Evolutionary conservation across 2,888 invertebrate species (phyloP), one percentile per base, ranked within the genome.

Genomic region (Sinotaia quadrata): DNA sequence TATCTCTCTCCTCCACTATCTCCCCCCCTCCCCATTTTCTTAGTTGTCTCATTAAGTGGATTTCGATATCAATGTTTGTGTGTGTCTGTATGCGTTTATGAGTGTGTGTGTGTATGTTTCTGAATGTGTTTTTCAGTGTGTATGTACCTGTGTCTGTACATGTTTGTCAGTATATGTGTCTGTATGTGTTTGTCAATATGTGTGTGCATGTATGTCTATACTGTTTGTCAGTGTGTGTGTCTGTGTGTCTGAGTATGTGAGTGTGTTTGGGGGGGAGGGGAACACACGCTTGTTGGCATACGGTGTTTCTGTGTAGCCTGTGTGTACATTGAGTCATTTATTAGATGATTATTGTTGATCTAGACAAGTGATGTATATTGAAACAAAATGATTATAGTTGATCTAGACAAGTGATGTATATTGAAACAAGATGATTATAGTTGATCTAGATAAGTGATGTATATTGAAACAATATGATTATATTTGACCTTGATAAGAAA

Each of bases 171-270:
- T n/a, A n/a, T n/a, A n/a, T n/a, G n/a, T n/a, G n/a, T 44, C 18
- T 44, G 21, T 44, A 44, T 44, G 21, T 44, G 21, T 44, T n/a
- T 44, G 21, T 44, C 18, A n/a, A 44, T 44, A 44, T 44, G 21
- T 44, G 21, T 44, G 21, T 44, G 21, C 21, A 44, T 44, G 21
- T 44, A 44, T 44, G 21, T 44, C 18, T 44, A 44, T 21, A 10
- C 18, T n/a, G 51, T 51, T 21, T 51, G 51, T 51, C 24, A 24
- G 51, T 51, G 5, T 49, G 51, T 51, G 51, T 51, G 15, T 51
- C 24, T 51, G 51, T 51, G 51, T 4, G 51, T n/a, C 24, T 4
- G 51, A 18, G 51, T 4, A 27, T n/a, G 51, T n/a, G 51, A 18
- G 51, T 51, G 15, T 51, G 51, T 51, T 21, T 51, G 51, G 21